These are phyloP conservation scores for Champsocephalus esox DNA, from an alignment of 2,797 vertebrate species.

Conservation along the genomic window DNA sequence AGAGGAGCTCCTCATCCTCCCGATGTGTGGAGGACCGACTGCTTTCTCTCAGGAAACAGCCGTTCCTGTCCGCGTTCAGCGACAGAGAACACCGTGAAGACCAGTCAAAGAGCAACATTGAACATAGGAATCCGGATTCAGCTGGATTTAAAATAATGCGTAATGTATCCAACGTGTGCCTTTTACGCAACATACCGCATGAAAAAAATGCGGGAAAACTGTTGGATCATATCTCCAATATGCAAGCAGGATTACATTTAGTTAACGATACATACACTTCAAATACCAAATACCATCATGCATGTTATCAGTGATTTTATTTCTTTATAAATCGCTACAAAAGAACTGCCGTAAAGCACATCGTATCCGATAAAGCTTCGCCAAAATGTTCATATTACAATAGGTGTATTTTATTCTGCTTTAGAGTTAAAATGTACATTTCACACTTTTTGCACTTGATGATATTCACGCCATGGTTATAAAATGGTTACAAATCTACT, in stretches of 20 bases:
- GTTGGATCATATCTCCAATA: neutral
- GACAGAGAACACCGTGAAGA: conserved; percentile 27
- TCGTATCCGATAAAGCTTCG: neutral
- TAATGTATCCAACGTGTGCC: conserved; percentile 6
- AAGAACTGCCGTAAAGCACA: too few relatives aligned
- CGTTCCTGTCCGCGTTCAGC: conserved; percentile 70
- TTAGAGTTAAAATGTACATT: neutral
- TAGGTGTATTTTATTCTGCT: neutral
- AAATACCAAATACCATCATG: accelerated
- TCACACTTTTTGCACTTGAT: neutral
- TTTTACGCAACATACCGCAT: conserved; percentile 19
- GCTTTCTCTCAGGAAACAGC: conserved; percentile 84
- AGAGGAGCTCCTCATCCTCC: conserved; percentile 69
- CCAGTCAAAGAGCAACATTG: neutral
- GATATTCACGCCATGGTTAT: neutral
- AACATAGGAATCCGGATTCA: neutral
- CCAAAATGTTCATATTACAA: neutral
- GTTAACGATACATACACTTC: neutral
- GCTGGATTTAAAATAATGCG: neutral
- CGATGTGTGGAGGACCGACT: conserved; percentile 76
- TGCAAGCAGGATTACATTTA: too few relatives aligned
- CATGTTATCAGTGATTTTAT: neutral
- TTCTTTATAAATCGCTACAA: neutral
- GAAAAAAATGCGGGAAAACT: neutral
- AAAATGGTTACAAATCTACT: neutral